Conservation (phyloP, 2,888 invertebrate species). For the Glaucopsyche alexis region DNA sequence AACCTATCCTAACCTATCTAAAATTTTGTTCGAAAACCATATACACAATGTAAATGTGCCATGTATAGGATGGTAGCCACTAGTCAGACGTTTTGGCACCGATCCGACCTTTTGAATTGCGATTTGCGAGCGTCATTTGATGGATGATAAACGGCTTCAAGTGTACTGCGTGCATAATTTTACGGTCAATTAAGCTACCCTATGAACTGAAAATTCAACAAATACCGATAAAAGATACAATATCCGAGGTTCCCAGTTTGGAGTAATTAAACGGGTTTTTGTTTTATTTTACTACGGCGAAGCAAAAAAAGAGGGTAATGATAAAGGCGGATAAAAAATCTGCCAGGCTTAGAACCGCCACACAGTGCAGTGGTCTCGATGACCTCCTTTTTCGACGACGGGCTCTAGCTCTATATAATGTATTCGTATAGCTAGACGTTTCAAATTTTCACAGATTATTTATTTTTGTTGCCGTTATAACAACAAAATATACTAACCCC, state of each 20-base stretch:
- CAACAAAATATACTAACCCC: too few relatives aligned
- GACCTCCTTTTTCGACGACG: too few relatives aligned
- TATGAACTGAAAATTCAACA: neutral
- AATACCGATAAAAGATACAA: neutral
- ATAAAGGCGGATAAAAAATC: too few relatives aligned
- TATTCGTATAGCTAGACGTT: too few relatives aligned
- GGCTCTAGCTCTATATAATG: too few relatives aligned
- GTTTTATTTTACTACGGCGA: neutral
- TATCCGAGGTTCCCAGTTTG: neutral
- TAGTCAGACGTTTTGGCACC: slow-evolving; percentile 16
- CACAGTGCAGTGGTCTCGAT: too few relatives aligned
- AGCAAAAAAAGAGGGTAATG: too few relatives aligned
- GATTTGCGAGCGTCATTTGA: slow-evolving; percentile 17
- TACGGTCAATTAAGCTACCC: neutral
- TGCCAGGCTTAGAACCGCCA: too few relatives aligned
- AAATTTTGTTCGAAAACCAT: neutral
- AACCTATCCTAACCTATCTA: too few relatives aligned
- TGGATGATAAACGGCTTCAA: slow-evolving; percentile 2
- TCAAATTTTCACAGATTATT: too few relatives aligned
- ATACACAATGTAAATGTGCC: neutral
- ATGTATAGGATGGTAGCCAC: neutral
- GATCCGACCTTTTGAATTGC: slow-evolving; percentile 4
- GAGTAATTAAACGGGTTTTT: neutral
- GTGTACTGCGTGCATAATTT: slow-evolving; percentile 5
- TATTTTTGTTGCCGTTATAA: too few relatives aligned